Evolutionary conservation across 2,797 vertebrate genomes (phyloP).

Genomic region (Peromyscus aztecus): DNA sequence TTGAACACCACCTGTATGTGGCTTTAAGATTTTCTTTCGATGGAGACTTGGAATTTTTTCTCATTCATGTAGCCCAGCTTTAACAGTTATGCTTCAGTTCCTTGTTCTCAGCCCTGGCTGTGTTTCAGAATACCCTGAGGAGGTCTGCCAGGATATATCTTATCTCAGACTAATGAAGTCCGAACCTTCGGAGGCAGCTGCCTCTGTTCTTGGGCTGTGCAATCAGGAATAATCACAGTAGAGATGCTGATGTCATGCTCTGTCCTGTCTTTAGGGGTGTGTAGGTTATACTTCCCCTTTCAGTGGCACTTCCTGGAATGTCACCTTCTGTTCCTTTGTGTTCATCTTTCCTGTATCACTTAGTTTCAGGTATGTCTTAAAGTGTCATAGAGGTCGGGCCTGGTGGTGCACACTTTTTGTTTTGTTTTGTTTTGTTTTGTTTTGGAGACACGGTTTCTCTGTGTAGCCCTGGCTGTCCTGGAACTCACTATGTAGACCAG

Average conservation of each 20-base stretch:
- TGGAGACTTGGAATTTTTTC: background rate
- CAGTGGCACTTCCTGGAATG: no score
- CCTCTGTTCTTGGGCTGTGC: background rate
- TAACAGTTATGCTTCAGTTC: background rate
- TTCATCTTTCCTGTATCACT: background rate
- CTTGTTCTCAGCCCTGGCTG: background rate
- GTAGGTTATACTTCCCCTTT: background rate
- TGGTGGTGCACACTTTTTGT: background rate
- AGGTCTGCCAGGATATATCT: background rate
- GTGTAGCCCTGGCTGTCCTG: background rate
- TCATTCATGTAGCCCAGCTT: background rate
- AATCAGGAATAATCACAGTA: background rate
- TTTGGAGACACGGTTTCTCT: background rate
- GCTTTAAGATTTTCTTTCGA: conserved; percentile 44
- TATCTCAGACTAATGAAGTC: background rate
- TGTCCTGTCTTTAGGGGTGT: background rate
- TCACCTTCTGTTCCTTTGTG: background rate
- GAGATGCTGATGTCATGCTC: background rate
- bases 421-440: background rate
- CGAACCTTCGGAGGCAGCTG: background rate
- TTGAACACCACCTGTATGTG: background rate
- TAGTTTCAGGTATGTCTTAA: background rate
- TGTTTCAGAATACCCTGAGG: background rate
- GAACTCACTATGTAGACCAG: background rate
- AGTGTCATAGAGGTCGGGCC: background rate